phyloP scores from a whole-genome alignment of 30 jellyfish, hydroid and myxozoan species.

The Turritopsis rubra region DNA sequence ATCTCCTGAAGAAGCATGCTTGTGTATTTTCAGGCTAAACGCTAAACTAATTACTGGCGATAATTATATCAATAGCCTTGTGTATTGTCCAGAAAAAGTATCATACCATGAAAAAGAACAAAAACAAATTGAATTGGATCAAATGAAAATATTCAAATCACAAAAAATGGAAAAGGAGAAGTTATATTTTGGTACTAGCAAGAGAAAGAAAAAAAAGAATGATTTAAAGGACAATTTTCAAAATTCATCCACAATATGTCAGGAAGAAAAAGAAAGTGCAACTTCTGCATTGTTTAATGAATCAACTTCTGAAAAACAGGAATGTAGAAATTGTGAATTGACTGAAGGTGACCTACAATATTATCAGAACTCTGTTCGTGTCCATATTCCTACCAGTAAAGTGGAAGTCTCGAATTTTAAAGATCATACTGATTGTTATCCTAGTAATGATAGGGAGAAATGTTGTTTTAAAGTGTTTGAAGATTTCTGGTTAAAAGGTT shows the following conservation, averaged over 20 bases:
- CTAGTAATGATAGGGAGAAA: conserved; percentile 23
- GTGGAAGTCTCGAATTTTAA: background rate
- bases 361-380: conserved; percentile 55
- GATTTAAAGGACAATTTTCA: background rate
- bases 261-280: background rate
- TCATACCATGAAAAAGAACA: conserved; percentile 5
- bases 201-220: conserved; percentile 4
- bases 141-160: conserved; percentile 3
- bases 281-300: background rate
- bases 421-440: background rate
- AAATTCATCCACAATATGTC: background rate
- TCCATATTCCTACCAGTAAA: conserved; percentile 55
- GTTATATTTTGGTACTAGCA: conserved; percentile 22
- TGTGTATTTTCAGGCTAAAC: conserved; percentile 16
- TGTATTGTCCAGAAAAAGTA: background rate
- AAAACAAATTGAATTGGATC: conserved; percentile 18
- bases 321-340: background rate
- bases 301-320: background rate
- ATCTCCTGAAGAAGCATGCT: conserved; percentile 58
- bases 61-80: background rate
- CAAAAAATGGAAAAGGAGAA: conserved; percentile 21
- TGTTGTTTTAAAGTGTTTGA: conserved; percentile 36
- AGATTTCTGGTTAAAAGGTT: conserved; percentile 79
- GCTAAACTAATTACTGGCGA: background rate
- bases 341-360: conserved; percentile 53